Evolutionary conservation across 2,797 vertebrate species (phyloP), one percentile per base, ranked within the genome.

Genomic region (Rallus crepitans): DNA sequence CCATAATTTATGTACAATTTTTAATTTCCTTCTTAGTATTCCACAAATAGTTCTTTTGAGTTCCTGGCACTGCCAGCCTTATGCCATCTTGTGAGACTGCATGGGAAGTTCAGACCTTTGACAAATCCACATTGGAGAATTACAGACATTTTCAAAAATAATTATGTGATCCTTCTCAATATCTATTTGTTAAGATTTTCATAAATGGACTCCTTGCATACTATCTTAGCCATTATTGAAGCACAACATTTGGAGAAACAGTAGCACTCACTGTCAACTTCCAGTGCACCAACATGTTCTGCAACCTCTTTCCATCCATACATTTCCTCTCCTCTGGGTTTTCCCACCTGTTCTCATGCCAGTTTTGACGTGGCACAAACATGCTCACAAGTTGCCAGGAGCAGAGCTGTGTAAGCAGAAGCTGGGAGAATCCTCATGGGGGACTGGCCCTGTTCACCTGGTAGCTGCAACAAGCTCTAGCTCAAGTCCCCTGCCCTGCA

Each of bases 211-310:
- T 12, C 9, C 14, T 82, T 60, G 37, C 11, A 6, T 25, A 16
- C 23, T 27, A 42, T 14, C 18, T 45, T 19, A 52, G 28, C 39
- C 27, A 31, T 6, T 82, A 18, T 7, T 82, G 39, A 80, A 57
- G 19, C 10, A 63, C 13, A 33, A 39, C 3, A 7, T 37, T 8
- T 66, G 42, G 25, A 52, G 48, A 63, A 85, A 35, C 30, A 17
- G 3, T 35, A 40, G 15, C 23, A 24, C 5, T 23, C n/a, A 14
- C 11, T 45, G 15, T 28, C 1, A 0, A 18, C 15, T 17, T 52
- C 21, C 40, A 24, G 6, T 7, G 30, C 24, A 48, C 19, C 10
- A 35, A 8, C 14, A 91, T 7, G 11, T 6, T 71, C 42, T 68
- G 11, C 33, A 72, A 30, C 7, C 21, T 69, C 37, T 16, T 77